Conservation (phyloP, 2,888 invertebrate species). For the Eupithecia tripunctaria region DNA sequence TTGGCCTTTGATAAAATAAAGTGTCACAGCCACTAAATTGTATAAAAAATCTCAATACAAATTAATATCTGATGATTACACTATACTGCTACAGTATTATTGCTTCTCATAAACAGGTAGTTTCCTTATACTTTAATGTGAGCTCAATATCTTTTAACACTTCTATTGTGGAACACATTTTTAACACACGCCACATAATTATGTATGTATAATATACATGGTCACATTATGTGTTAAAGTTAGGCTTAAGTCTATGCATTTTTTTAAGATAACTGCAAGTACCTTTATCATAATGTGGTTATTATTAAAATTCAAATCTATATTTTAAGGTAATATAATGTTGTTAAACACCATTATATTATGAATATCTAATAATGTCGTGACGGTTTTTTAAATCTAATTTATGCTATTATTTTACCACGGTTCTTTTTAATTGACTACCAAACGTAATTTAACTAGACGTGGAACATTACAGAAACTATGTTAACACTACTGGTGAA, state of each 20-base stretch:
- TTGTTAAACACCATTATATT: not conserved
- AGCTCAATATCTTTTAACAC: not conserved
- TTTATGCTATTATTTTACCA: not conserved
- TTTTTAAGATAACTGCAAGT: not conserved
- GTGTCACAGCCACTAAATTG: not conserved
- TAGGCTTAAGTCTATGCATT: not conserved
- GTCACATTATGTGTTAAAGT: not conserved
- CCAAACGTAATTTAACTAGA: not conserved
- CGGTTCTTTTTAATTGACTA: not conserved
- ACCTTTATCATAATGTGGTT: not conserved
- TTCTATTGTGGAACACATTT: not conserved
- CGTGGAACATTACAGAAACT: not conserved
- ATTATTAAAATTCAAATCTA: not conserved
- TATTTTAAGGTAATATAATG: not conserved
- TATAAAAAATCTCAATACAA: not conserved
- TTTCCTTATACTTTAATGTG: not conserved
- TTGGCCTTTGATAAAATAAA: slow-evolving; percentile 2
- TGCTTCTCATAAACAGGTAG: not conserved
- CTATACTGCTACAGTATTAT: not conserved
- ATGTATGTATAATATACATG: not conserved
- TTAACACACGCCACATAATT: no score
- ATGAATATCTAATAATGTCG: not conserved
- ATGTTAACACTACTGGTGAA: not conserved
- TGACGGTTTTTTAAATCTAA: not conserved
- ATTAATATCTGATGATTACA: not conserved